Evolutionary conservation across 2,888 invertebrate species (phyloP).

Genomic region (Monochamus alternatus): DNA sequence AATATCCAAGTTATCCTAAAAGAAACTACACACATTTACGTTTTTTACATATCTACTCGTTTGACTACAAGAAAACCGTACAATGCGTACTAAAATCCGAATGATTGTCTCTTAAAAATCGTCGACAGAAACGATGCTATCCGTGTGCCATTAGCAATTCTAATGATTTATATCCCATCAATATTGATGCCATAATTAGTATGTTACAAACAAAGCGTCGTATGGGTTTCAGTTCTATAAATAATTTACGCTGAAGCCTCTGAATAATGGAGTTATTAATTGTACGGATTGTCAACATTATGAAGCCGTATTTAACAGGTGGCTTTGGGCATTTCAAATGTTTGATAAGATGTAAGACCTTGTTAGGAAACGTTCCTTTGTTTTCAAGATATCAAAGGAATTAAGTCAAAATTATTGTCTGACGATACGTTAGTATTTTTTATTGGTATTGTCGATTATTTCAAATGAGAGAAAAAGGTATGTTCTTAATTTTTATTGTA

Average conservation of each 20-base stretch:
- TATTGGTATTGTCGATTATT: no score
- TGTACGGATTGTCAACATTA: background rate
- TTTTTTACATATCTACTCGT: no score
- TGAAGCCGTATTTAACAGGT: slow-evolving; percentile 3
- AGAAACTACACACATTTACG: no score
- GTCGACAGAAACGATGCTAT: background rate
- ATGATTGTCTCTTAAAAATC: background rate
- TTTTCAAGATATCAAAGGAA: no score
- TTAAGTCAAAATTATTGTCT: no score
- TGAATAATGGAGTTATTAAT: slow-evolving; percentile 14
- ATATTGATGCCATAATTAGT: slow-evolving; percentile 38
- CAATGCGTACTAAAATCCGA: no score
- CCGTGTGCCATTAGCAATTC: background rate
- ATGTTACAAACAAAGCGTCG: slow-evolving; percentile 36
- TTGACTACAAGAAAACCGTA: no score
- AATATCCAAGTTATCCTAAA: no score
- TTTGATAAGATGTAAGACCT: background rate
- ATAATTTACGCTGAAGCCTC: slow-evolving; percentile 15
- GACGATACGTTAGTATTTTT: no score
- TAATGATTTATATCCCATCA: slow-evolving; percentile 16
- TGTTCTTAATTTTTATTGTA: no score
- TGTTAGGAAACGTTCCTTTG: no score
- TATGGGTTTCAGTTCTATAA: slow-evolving; percentile 32
- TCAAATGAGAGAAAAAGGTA: no score
- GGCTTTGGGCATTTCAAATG: background rate